Base-by-base conservation (phyloP, 1,140 invertebrate genomes). In the Drosophila nikananu region DNA sequence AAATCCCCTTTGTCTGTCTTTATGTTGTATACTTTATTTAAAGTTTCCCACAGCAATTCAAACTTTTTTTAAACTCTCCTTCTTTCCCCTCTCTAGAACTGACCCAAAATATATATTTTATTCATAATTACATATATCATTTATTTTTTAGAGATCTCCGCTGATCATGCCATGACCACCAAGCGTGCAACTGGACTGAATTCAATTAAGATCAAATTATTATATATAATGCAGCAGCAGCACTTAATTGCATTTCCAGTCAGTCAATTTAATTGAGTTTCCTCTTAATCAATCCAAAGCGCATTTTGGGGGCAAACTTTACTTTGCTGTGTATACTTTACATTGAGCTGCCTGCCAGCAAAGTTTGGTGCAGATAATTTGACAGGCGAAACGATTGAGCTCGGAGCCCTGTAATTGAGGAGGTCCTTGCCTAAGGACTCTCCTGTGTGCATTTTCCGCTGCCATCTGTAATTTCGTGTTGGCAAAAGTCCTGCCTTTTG, bases 401-500 rank as follows among this genome's bases (percentile, higher is more conserved):
- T 52, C 17, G 27, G 17, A 21, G 41, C 46, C 66, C 74, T 79
- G 76, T 78, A 62, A 71, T 78, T 72, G 39, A 72, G 37, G 65
- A 72, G 37, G 68, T 72, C 64, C 51, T 57, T 64, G 32, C 19
- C 55, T 27, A 49, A 49, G 41, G 57, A 30, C 21, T 32, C 51
- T 39, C 37, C 62, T 15, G 15, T 60, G 41, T 30, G 15, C 23
- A 13, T 30, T 30, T 15, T 41, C 21, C 12, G 42, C 63, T 57
- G 76, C 55, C 77, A 65, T 39, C 39, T 55, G 61, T 74, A 80
- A 80, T 80, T 80, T 74, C 19, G 61, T 60, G 70, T 73, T 80
- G 77, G 75, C 74, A 78, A 62, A 37, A 42, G 75, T 52, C 61
- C 66, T 63, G 58, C n/a, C 61, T 42, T 64, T 80, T 70, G 81